Percentiles rank a stretch among this genome's conserved stretches.
Evolutionary conservation across 2,797 vertebrate genomes (phyloP).

Genomic region (Tokudaia tokunoshimensis): DNA sequence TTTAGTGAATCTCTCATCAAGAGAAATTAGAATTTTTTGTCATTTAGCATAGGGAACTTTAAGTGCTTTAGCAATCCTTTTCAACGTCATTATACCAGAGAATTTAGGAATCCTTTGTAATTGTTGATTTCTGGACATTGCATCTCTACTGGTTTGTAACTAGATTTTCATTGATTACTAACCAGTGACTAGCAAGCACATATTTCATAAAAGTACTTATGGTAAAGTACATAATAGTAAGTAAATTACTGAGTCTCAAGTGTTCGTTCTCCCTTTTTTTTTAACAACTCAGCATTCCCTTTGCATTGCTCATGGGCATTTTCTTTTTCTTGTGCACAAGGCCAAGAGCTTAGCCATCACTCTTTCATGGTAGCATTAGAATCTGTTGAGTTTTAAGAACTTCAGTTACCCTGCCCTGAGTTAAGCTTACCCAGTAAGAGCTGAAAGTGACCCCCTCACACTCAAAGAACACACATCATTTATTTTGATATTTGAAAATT

Average conservation of each 20-base stretch:
- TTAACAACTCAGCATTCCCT: background rate
- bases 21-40: background rate
- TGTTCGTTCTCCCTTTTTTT: background rate
- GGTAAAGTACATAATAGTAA: background rate
- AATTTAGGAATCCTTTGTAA: conserved; percentile 9
- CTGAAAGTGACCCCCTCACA: background rate
- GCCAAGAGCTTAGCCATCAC: no score
- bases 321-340: no score
- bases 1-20: background rate
- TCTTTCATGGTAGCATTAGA: background rate
- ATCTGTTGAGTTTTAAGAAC: background rate
- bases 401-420: background rate
- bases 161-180: conserved; percentile 7
- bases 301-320: background rate
- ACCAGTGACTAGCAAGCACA: conserved; percentile 16
- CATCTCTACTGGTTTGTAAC: conserved; percentile 6
- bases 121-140: background rate
- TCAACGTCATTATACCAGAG: background rate
- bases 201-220: conserved; percentile 42
- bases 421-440: background rate
- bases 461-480: background rate
- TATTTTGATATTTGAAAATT: background rate
- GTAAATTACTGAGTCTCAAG: background rate
- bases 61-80: conserved; percentile 9
- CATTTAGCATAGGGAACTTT: conserved; percentile 5